Percentiles rank a stretch among this genome's conserved stretches.
Evolutionary conservation across 2,113 vertebrate genomes (phyloP).

Genomic region (Macheiramphus alcinus): DNA sequence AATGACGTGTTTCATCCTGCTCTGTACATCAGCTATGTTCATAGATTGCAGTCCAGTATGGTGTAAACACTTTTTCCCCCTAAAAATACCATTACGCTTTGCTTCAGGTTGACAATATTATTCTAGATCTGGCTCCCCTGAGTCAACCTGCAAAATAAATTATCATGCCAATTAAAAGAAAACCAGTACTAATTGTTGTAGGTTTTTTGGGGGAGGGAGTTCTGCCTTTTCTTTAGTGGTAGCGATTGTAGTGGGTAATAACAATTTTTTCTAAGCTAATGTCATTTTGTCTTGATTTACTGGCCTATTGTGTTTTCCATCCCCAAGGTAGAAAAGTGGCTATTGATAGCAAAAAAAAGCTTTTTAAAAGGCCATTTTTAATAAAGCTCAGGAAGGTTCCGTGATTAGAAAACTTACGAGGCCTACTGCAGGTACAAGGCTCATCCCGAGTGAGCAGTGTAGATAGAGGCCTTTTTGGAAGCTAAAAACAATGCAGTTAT

Average conservation of each 20-base stretch:
- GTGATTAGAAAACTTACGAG: not conserved
- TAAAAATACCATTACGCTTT: not conserved
- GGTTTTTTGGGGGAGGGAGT: not conserved
- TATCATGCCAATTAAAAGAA: not conserved
- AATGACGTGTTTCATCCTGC: not conserved
- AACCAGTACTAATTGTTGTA: not conserved
- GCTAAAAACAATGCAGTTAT: not conserved
- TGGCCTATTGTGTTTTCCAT: not conserved
- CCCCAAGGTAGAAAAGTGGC: not conserved
- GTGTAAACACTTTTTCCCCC: not conserved
- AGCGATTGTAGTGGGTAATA: not conserved
- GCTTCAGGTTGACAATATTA: not conserved
- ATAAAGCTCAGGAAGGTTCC: not conserved
- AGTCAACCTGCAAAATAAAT: not conserved
- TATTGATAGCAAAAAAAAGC: not conserved
- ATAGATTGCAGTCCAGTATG: not conserved
- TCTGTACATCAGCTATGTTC: not conserved
- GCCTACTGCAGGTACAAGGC: not conserved
- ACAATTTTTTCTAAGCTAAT: not conserved
- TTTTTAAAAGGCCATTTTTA: not conserved
- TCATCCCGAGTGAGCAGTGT: not conserved
- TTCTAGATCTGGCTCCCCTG: not conserved
- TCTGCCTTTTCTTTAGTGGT: not conserved
- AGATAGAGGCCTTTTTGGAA: not conserved
- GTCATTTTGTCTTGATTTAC: constrained; percentile 52